phyloP scores from a whole-genome alignment of 1,140 invertebrate species.

The Myzus persicae region DNA sequence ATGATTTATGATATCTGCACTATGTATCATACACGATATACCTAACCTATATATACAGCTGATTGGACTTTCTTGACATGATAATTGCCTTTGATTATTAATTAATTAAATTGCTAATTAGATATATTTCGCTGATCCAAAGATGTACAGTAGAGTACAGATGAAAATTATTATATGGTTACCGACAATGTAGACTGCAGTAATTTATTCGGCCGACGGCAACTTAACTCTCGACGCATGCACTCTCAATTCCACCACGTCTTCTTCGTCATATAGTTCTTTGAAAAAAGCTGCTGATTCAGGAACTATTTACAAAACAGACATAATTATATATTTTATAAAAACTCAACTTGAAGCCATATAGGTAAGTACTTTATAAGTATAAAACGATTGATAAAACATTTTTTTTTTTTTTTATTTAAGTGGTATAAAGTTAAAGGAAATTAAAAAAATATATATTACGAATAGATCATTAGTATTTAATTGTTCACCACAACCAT shows the following conservation, averaged over 20 bases:
- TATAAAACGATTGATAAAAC: no score
- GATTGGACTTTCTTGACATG: neutral
- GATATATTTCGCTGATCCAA: neutral
- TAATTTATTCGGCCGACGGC: neutral
- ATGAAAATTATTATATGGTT: neutral
- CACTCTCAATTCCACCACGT: neutral
- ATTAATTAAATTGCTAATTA: neutral
- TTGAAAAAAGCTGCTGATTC: neutral
- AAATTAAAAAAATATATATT: neutral
- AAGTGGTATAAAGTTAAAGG: neutral
- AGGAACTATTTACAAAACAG: neutral
- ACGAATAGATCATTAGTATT: neutral
- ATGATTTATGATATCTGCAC: neutral
- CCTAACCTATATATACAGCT: neutral
- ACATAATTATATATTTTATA: neutral
- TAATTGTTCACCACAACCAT: neutral
- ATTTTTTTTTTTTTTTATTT: neutral
- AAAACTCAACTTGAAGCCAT: neutral
- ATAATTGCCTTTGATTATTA: neutral
- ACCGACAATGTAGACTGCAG: neutral
- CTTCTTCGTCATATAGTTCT: neutral
- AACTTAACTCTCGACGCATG: neutral
- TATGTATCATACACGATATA: no score
- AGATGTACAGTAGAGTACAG: neutral
- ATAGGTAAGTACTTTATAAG: neutral